phyloP scores from a whole-genome alignment of 1,140 invertebrate genomes.

The Orchestia grillus region DNA sequence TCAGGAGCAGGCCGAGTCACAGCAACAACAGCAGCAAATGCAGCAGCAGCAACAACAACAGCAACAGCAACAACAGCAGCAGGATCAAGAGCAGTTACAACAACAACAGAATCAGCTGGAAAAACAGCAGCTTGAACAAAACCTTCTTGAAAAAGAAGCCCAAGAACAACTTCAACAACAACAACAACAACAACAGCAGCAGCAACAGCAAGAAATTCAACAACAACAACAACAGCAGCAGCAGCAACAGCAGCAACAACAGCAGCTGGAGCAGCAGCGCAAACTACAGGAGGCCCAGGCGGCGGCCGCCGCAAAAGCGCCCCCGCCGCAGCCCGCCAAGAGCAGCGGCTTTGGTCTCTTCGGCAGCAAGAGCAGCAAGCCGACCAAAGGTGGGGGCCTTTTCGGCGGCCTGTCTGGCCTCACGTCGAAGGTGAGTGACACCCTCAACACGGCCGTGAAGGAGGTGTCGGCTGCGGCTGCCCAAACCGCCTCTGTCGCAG shows the following conservation, averaged over 20 bases:
- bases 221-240: background rate
- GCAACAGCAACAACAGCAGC: background rate
- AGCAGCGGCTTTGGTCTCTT: conserved; percentile 74
- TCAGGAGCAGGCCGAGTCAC: conserved; percentile 28
- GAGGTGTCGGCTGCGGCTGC: conserved; percentile 68
- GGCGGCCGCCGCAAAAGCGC: background rate
- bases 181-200: background rate
- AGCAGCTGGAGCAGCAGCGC: background rate
- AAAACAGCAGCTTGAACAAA: background rate
- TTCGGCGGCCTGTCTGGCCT: conserved; percentile 71
- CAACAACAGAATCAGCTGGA: conserved; percentile 30
- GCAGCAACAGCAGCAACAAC: background rate
- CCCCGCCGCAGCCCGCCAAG: conserved; percentile 22
- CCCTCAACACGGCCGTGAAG: conserved; percentile 65
- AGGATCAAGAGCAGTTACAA: conserved; percentile 8
- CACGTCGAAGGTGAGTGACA: conserved; percentile 66
- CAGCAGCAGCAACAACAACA: background rate
- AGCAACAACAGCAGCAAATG: background rate
- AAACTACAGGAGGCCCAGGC: conserved; percentile 70
- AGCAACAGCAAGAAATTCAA: background rate
- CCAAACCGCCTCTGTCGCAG: conserved; percentile 69
- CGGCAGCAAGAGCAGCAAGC: conserved; percentile 70
- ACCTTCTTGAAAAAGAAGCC: background rate
- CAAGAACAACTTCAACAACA: background rate
- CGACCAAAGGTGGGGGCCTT: conserved; percentile 73